Percentiles rank a stretch among this genome's conserved stretches.
These are phyloP conservation scores for Nomada goodeniana DNA, from an alignment of 2,888 invertebrate species.

Conservation along the genomic window DNA sequence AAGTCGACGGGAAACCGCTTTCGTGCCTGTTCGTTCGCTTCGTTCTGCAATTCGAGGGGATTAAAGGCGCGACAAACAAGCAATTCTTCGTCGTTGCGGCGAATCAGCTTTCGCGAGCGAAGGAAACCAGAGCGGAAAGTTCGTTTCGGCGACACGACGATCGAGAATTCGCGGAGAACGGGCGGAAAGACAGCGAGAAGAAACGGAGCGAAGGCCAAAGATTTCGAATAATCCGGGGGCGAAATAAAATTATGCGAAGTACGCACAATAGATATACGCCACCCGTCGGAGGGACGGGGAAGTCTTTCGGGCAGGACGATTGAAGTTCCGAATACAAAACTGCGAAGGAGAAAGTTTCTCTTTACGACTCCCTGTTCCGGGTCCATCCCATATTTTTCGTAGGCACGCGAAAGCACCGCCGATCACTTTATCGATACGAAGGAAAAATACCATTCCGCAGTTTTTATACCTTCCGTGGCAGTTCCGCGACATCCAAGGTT, in stretches of 20 bases:
- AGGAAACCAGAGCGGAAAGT: slow-evolving; percentile 6
- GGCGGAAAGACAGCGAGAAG: slow-evolving; percentile 16
- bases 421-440: slow-evolving; percentile 17
- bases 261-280: slow-evolving; percentile 17
- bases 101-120: slow-evolving; percentile 62
- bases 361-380: slow-evolving; percentile 17
- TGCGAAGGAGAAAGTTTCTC: slow-evolving; percentile 42
- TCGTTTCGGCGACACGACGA: slow-evolving; percentile 16
- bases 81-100: slow-evolving; percentile 51
- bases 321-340: slow-evolving; percentile 48
- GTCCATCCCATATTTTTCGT: slow-evolving; percentile 25
- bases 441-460: slow-evolving; percentile 15
- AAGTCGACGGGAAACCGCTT: slow-evolving; percentile 51
- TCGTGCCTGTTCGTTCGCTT: slow-evolving; percentile 48
- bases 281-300: slow-evolving; percentile 15
- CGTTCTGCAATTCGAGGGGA: slow-evolving; percentile 44
- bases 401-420: neutral
- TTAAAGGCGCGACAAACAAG: slow-evolving; percentile 63
- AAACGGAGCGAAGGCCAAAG: neutral
- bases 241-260: slow-evolving; percentile 37
- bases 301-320: slow-evolving; percentile 36
- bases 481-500: neutral
- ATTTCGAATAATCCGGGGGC: neutral
- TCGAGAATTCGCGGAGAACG: neutral
- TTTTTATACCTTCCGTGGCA: slow-evolving; percentile 20